phyloP scores from a whole-genome alignment of 2,797 vertebrate genomes.

The Eulemur albifrons region DNA sequence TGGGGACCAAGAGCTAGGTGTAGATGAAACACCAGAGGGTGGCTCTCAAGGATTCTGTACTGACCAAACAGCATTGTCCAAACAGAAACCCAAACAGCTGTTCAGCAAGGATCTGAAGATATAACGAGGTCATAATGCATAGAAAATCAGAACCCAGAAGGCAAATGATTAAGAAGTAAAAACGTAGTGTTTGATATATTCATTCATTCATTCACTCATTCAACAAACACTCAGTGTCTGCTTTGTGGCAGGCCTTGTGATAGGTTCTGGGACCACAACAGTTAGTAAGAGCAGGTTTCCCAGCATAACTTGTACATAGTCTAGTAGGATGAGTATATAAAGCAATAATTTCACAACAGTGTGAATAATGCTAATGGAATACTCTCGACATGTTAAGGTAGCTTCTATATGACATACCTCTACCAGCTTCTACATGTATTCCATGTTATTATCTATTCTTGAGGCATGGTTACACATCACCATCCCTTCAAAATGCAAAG shows the following conservation, averaged over 20 bases:
- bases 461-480: fast-evolving
- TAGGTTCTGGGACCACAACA: background rate
- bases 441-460: background rate
- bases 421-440: background rate
- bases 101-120: background rate
- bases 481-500: background rate
- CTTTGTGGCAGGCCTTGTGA: background rate
- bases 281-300: background rate
- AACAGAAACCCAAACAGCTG: background rate
- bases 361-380: background rate
- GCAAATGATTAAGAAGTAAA: background rate
- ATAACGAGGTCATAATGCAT: background rate
- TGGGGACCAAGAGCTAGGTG: background rate
- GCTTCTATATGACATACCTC: background rate
- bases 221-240: background rate
- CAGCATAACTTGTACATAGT: background rate
- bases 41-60: background rate
- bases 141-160: background rate
- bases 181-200: background rate
- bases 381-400: background rate
- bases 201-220: background rate
- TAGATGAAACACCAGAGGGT: background rate
- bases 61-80: background rate
- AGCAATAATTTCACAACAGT: background rate
- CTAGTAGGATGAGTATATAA: background rate